phyloP scores from a whole-genome alignment of 2,113 vertebrate species.

The Haemorhous mexicanus region DNA sequence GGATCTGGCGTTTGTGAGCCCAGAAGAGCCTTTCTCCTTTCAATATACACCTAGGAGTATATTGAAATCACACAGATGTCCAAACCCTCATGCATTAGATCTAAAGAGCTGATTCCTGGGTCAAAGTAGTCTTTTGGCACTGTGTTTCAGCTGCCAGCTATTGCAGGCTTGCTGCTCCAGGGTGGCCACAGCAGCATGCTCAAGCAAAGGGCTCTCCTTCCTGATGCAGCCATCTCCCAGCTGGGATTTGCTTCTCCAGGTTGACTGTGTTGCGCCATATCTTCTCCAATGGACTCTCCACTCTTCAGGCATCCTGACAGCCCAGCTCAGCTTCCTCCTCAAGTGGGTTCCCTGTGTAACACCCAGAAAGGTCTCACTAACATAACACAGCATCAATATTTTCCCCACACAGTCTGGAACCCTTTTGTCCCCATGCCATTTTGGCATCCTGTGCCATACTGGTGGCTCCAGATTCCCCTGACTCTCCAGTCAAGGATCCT shows the following conservation, averaged over 20 bases:
- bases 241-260: background rate
- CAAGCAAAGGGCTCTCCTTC: accelerated
- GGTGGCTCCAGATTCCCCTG: background rate
- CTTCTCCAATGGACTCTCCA: background rate
- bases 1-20: background rate
- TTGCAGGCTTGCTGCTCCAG: background rate
- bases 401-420: background rate
- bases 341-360: background rate
- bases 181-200: background rate
- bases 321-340: background rate
- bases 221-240: background rate
- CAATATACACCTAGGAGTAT: background rate
- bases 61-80: background rate
- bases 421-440: background rate
- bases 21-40: background rate
- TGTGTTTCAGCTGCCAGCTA: background rate
- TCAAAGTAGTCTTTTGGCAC: background rate
- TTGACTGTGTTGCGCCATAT: accelerated
- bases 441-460: background rate
- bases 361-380: background rate
- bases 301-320: background rate
- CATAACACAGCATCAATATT: background rate
- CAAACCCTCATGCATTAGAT: background rate
- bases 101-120: background rate
- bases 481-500: background rate